Conservation (phyloP, 2,888 invertebrate genomes). For the Aromia moschata region DNA sequence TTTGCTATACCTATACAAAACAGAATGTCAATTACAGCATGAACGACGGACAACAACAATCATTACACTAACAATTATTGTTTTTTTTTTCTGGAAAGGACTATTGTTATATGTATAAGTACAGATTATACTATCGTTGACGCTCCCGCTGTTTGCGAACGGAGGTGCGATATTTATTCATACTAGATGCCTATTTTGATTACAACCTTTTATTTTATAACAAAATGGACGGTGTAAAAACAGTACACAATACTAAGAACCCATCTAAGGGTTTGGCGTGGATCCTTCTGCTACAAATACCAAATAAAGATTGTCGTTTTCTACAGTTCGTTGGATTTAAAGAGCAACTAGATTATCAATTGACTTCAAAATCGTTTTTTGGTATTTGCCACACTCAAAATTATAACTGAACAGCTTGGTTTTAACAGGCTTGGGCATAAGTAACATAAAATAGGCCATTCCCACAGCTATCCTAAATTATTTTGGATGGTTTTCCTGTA, state of each 20-base stretch:
- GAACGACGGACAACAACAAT: slow-evolving; percentile 38
- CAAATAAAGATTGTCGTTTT: too few species aligned
- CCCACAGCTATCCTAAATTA: too few species aligned
- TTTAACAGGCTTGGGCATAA: too few species aligned
- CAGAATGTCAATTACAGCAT: slow-evolving; percentile 34
- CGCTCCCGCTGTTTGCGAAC: slow-evolving; percentile 7
- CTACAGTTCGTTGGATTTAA: too few species aligned
- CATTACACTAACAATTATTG: slow-evolving; percentile 34
- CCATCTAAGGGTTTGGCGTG: too few species aligned
- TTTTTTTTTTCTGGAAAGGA: slow-evolving; percentile 9
- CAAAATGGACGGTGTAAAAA: slow-evolving; percentile 44
- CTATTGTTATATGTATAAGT: slow-evolving; percentile 19
- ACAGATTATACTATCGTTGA: slow-evolving; percentile 18
- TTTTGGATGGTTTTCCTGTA: too few species aligned
- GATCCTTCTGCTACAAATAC: too few species aligned
- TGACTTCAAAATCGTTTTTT: too few species aligned
- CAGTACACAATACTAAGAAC: slow-evolving; percentile 8
- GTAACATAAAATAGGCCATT: too few species aligned
- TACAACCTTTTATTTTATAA: slow-evolving; percentile 29
- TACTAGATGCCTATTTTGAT: slow-evolving; percentile 13
- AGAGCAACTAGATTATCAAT: too few species aligned
- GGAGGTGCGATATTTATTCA: slow-evolving; percentile 18
- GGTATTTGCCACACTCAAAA: too few species aligned
- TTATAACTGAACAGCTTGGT: too few species aligned
- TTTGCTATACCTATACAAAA: slow-evolving; percentile 40